Evolutionary conservation across 1,140 invertebrate species (phyloP).

Genomic region (Drosophila pandora): DNA sequence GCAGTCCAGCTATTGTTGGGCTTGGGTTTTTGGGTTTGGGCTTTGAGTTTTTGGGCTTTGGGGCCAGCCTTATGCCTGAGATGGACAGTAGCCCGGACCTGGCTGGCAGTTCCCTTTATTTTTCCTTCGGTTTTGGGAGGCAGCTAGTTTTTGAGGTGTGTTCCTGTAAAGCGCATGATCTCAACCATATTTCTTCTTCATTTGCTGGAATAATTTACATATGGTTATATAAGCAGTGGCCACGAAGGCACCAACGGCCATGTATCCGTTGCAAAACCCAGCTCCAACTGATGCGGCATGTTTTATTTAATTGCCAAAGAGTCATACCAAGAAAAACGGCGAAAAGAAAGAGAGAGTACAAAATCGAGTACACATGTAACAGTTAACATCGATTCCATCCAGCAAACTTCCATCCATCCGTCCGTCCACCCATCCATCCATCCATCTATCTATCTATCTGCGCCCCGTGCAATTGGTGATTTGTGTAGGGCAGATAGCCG

Average conservation of each 20-base stretch:
- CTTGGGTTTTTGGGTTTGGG: slow-evolving; percentile 43
- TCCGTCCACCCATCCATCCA: slow-evolving; percentile 11
- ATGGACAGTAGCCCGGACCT: slow-evolving; percentile 48
- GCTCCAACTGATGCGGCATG: slow-evolving; percentile 57
- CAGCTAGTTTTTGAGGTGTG: slow-evolving; percentile 68
- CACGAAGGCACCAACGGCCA: slow-evolving; percentile 1
- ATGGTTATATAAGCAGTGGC: slow-evolving; percentile 69
- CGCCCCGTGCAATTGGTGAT: slow-evolving; percentile 30
- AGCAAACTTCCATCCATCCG: slow-evolving; percentile 19
- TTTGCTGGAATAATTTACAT: slow-evolving; percentile 76
- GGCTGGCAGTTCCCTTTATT: slow-evolving; percentile 38
- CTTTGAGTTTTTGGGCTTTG: slow-evolving; percentile 11
- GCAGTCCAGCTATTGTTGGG: slow-evolving; percentile 53
- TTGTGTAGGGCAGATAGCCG: slow-evolving; percentile 25
- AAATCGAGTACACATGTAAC: slow-evolving; percentile 58
- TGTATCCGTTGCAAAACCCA: slow-evolving; percentile 53
- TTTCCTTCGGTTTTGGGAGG: neutral
- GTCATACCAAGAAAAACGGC: slow-evolving; percentile 47
- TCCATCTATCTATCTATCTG: slow-evolving; percentile 1
- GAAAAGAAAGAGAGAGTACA: slow-evolving; percentile 33
- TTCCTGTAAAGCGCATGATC: slow-evolving; percentile 56
- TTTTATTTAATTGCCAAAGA: slow-evolving; percentile 77
- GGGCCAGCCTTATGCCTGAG: slow-evolving; percentile 11
- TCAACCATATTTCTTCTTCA: slow-evolving; percentile 77
- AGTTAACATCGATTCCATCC: slow-evolving; percentile 46